Percentiles rank a stretch among this genome's conserved stretches.
These are phyloP conservation scores for Parnassius mnemosyne DNA, from an alignment of 2,888 invertebrate genomes.

Conservation along the genomic window DNA sequence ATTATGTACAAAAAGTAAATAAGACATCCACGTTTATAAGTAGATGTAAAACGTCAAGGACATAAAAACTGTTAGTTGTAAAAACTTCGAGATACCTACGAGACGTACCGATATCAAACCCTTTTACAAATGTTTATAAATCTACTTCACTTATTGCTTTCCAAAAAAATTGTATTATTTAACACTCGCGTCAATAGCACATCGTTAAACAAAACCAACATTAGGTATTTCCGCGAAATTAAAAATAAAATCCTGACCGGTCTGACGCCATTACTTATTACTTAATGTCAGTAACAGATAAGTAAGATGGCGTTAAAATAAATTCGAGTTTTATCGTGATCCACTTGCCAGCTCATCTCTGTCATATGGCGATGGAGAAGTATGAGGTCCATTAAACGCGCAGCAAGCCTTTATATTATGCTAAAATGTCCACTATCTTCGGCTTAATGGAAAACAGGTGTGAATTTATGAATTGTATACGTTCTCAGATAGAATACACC, in stretches of 20 bases:
- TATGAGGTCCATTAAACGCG: slow-evolving; percentile 21
- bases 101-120: too few species aligned
- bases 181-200: neutral
- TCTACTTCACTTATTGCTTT: neutral
- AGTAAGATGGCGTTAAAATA: slow-evolving; percentile 23
- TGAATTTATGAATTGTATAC: slow-evolving; percentile 29
- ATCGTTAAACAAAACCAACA: slow-evolving; percentile 7
- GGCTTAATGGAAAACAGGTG: slow-evolving; percentile 28
- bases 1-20: too few species aligned
- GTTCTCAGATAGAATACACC: slow-evolving; percentile 19
- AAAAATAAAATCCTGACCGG: slow-evolving; percentile 1
- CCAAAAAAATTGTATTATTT: neutral
- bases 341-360: slow-evolving; percentile 16
- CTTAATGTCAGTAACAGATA: slow-evolving; percentile 19
- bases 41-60: too few species aligned
- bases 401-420: slow-evolving; percentile 21
- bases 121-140: neutral
- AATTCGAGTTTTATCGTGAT: slow-evolving; percentile 22
- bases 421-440: slow-evolving; percentile 25
- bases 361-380: slow-evolving; percentile 22
- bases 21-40: too few species aligned
- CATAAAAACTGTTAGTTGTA: too few species aligned
- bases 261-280: slow-evolving; percentile 17
- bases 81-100: too few species aligned
- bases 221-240: slow-evolving; percentile 10